Base-by-base conservation (phyloP, 2,888 invertebrate species). In the Campoplex nolae region DNA sequence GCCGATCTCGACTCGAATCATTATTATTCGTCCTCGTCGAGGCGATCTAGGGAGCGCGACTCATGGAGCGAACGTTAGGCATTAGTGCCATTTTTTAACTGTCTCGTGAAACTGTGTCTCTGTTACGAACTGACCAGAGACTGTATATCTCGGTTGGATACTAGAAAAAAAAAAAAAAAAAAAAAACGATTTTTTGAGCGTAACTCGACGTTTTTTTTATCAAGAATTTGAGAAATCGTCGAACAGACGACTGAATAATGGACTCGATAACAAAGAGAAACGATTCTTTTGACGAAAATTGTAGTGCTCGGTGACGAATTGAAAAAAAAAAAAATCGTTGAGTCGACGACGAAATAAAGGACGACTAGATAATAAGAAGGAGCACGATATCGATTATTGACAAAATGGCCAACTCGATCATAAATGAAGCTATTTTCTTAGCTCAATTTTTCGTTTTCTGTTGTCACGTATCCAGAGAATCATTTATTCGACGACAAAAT, bases 11-110 rank as follows among this genome's bases (percentile, higher is more conserved):
- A 9, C 42, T 68, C 38, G 68, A 78, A 56, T 54, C 78, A 54
- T 56, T 68, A 78, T 56, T 54, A 78, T 78, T 78, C 68, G 65
- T 67, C 65, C 32, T 67, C 77, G 45, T 76, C 38, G 75, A 16
- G 16, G 42, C 11, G 18, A 42, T 38, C 58, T 32, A 65, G 32
- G 11, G 32, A 65, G 28, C 38, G n/a, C 38, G 23, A 54, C 23
- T 28, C 28, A 3, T n/a, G 35, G 54, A 28, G 35, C 48, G 16
- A 62, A 32, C 28, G 28, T 51, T n/a, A 16, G 32, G 77, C 51
- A 67, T 77, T 51, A 77, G 51, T 35, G 11, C 51, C 32, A 67
- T 35, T 77, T 67, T 35, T 67, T 35, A 38, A 68, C 6, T 38
- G 16, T n/a, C 67, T 54, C 67, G 35, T 4, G 67, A 35, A 54